Evolutionary conservation across 2,797 vertebrate genomes (phyloP).

Genomic region (Enteromius mattozi): DNA sequence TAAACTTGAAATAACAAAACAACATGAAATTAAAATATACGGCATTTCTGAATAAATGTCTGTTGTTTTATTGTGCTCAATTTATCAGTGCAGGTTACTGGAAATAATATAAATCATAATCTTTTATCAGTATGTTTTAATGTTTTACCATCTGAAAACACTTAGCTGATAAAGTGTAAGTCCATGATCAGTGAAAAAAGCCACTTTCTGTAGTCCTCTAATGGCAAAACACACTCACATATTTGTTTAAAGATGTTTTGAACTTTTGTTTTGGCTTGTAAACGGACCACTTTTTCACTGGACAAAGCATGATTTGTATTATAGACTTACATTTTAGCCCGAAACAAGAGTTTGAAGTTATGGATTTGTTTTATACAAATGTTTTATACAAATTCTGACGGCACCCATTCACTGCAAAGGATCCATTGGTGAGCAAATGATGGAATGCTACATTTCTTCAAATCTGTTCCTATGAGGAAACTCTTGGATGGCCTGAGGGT

Average conservation of each 20-base stretch:
- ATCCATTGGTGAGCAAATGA: neutral
- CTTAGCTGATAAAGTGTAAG: neutral
- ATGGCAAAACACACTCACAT: neutral
- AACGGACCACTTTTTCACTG: neutral
- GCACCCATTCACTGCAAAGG: neutral
- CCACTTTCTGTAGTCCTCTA: neutral
- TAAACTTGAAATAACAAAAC: neutral
- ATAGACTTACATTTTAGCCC: neutral
- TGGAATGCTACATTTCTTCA: neutral
- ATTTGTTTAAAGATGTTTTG: neutral
- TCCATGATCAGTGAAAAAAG: neutral
- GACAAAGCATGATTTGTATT: neutral
- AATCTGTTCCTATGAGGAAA: neutral
- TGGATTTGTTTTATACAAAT: neutral
- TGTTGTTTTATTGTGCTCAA: neutral
- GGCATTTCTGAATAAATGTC: neutral
- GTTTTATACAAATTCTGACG: neutral
- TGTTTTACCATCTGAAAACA: neutral
- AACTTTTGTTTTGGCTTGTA: neutral
- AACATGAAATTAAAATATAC: neutral
- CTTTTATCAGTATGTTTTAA: neutral
- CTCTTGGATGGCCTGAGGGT: too few species aligned
- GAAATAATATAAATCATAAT: neutral
- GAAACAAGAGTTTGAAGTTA: neutral
- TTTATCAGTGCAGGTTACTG: neutral